Evolutionary conservation across 2,113 vertebrate species (phyloP).

Genomic region (Himantopus leucocephalus): DNA sequence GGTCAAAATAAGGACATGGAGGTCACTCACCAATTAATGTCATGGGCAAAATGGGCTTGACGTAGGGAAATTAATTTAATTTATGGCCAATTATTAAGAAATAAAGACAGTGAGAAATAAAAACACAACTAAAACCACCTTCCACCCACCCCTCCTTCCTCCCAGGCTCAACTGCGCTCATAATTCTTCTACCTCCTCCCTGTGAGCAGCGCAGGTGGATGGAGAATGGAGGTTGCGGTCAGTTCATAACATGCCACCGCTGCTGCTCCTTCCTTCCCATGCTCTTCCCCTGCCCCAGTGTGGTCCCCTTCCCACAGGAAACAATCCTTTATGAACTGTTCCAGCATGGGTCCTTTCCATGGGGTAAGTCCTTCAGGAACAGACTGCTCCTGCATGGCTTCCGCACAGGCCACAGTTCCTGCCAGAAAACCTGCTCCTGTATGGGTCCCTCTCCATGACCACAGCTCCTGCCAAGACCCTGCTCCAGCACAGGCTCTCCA

Average conservation of each 20-base stretch:
- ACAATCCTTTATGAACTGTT: background rate
- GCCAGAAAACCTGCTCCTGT: background rate
- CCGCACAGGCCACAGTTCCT: background rate
- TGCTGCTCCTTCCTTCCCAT: background rate
- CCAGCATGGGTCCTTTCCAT: background rate
- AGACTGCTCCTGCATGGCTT: background rate
- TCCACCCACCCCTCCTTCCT: background rate
- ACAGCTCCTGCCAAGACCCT: background rate
- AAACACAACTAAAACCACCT: background rate
- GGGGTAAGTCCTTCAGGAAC: background rate
- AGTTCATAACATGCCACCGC: background rate
- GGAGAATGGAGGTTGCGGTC: fast-evolving
- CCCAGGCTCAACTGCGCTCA: background rate
- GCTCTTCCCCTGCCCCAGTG: background rate
- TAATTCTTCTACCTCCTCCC: background rate
- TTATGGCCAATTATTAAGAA: background rate
- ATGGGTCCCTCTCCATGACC: background rate
- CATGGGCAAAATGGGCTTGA: fast-evolving
- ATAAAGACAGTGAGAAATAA: background rate
- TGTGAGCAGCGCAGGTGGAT: fast-evolving
- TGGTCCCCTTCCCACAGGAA: background rate
- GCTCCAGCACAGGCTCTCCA: background rate
- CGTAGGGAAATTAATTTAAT: background rate
- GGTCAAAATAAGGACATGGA: background rate
- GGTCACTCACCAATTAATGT: background rate